Percentiles rank a stretch among this genome's conserved stretches.
These are phyloP conservation scores for Eretmochelys imbricata DNA, from an alignment of 2,113 vertebrate species.

Conservation along the genomic window DNA sequence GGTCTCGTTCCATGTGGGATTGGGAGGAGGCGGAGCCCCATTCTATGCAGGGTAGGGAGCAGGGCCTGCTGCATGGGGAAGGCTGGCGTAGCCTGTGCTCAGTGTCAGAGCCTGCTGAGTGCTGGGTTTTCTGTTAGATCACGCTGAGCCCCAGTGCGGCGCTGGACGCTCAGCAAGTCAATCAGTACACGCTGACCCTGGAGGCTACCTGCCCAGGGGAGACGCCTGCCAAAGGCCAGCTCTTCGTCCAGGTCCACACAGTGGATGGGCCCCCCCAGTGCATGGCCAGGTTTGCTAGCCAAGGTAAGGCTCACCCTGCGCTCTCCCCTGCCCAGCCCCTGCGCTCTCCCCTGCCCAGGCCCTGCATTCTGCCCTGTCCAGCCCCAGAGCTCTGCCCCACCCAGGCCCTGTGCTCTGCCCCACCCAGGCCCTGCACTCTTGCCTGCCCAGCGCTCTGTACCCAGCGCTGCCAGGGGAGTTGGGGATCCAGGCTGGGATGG, in stretches of 20 bases:
- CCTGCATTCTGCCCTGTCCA: too few relatives aligned
- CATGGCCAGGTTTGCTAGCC: conserved; percentile 44
- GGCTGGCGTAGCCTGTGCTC: not conserved
- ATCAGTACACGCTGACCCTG: conserved; percentile 71
- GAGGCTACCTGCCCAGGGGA: conserved; percentile 20
- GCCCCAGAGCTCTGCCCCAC: not conserved
- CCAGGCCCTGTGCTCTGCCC: not conserved
- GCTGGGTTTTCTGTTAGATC: conserved; percentile 34
- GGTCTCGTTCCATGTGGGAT: too few relatives aligned
- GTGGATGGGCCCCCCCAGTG: conserved; percentile 29
- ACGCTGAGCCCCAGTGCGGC: conserved; percentile 63
- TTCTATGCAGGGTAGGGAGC: not conserved
- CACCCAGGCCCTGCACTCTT: too few relatives aligned
- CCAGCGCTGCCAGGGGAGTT: not conserved
- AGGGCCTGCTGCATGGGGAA: too few relatives aligned
- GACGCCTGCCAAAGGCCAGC: not conserved
- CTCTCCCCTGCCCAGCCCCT: not conserved
- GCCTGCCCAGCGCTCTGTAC: not conserved
- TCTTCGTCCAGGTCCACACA: conserved; percentile 61
- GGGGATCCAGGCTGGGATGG: not conserved
- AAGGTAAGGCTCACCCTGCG: conserved; percentile 44
- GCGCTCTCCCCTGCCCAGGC: too few relatives aligned
- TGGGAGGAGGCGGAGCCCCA: not conserved
- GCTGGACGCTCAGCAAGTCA: conserved; percentile 66
- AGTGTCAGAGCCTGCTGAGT: fast-evolving